Conservation (phyloP, 2,113 vertebrate genomes). For the Ictalurus furcatus region DNA sequence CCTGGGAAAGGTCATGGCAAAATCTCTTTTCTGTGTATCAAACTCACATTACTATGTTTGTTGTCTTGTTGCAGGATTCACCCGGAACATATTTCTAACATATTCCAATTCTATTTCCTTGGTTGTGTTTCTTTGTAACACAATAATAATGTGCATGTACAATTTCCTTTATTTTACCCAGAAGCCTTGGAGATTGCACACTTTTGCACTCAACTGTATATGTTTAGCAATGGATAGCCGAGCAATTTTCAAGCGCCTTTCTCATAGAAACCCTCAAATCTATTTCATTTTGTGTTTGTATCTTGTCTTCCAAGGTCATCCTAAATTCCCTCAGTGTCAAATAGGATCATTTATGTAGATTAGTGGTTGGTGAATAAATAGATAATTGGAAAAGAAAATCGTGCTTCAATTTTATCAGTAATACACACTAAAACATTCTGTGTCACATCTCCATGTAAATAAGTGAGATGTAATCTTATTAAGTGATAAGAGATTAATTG, state of each 20-base stretch:
- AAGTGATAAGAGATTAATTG: slow-evolving; percentile 33
- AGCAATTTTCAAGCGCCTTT: neutral
- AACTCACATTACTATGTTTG: neutral
- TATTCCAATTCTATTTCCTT: neutral
- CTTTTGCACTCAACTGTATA: neutral
- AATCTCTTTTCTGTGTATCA: neutral
- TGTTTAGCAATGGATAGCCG: neutral
- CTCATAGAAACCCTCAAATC: neutral
- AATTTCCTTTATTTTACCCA: neutral
- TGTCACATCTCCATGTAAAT: neutral
- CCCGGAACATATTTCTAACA: neutral
- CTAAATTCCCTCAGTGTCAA: neutral
- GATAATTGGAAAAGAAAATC: neutral
- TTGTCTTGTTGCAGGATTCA: neutral
- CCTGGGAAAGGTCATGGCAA: neutral
- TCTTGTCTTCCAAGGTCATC: neutral
- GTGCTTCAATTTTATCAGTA: neutral
- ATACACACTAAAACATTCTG: neutral
- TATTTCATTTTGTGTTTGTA: neutral
- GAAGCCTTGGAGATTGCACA: neutral
- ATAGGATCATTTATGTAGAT: neutral
- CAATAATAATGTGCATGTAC: neutral
- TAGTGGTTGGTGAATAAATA: neutral
- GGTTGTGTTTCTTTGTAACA: neutral
- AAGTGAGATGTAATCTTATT: neutral